These are phyloP conservation scores for Heliconius congener DNA, from an alignment of 1,140 invertebrate genomes.

Conservation along the genomic window DNA sequence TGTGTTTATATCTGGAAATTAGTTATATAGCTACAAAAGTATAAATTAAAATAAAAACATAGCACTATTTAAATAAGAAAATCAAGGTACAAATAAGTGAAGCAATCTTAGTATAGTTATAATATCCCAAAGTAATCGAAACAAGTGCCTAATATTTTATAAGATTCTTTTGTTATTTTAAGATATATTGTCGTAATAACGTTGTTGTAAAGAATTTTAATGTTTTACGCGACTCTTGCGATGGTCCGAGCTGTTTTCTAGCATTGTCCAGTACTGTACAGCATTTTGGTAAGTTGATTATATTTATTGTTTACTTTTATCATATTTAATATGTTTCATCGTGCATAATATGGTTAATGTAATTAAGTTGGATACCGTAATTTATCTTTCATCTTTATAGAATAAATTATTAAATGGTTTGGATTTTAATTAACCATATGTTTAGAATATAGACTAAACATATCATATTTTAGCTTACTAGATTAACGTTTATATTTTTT, in stretches of 20 bases:
- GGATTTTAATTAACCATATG: background rate
- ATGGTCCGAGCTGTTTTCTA: conserved; percentile 80
- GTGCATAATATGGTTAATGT: background rate
- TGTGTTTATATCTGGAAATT: conserved; percentile 32
- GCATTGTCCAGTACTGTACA: conserved; percentile 68
- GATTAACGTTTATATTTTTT: background rate
- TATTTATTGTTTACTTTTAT: background rate
- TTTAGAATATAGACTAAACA: background rate
- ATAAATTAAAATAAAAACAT: conserved; percentile 24
- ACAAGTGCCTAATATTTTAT: conserved; percentile 67
- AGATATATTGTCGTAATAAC: conserved; percentile 50
- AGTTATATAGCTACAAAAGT: conserved; percentile 21
- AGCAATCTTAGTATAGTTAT: conserved; percentile 33
- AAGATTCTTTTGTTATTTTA: conserved; percentile 58
- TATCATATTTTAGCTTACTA: background rate
- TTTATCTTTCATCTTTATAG: background rate
- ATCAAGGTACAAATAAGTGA: conserved; percentile 35
- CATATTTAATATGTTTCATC: background rate
- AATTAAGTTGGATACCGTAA: background rate
- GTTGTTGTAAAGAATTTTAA: conserved; percentile 60
- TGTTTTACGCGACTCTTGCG: conserved; percentile 62
- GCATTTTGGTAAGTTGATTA: conserved; percentile 69
- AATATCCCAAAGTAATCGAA: conserved; percentile 56
- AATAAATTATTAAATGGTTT: background rate
- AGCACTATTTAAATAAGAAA: conserved; percentile 19